A percentile compares a stretch with the other conserved stretches of the same genome.
Conservation (phyloP, 2,888 invertebrate genomes). For the Spilarctia lutea region DNA sequence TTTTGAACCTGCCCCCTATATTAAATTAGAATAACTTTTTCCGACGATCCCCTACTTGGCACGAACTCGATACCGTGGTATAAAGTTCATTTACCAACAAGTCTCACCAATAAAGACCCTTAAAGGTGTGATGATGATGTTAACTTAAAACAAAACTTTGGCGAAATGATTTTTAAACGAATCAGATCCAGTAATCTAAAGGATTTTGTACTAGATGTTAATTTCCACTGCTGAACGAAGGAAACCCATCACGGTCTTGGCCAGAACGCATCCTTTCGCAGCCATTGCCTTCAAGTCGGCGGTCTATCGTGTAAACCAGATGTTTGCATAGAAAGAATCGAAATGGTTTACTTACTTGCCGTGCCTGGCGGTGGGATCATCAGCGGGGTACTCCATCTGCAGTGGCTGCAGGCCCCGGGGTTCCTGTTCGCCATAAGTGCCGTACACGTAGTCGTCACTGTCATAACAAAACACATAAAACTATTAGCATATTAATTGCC, state of each 20-base stretch:
- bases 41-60: no score
- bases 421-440: constrained; percentile 75
- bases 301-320: not conserved
- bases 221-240: no score
- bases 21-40: no score
- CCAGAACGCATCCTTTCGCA: no score
- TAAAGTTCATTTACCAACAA: no score
- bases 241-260: no score
- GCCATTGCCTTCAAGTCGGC: no score
- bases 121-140: no score
- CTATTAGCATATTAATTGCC: not conserved
- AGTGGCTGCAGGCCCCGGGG: constrained; percentile 72
- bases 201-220: no score
- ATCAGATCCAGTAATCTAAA: not conserved
- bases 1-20: no score
- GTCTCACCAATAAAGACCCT: no score
- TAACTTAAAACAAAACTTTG: not conserved
- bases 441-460: constrained; percentile 76
- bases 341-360: constrained; percentile 65
- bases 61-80: no score
- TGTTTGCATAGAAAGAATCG: not conserved
- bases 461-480: constrained; percentile 35
- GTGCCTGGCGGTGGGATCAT: constrained; percentile 73
- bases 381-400: constrained; percentile 72
- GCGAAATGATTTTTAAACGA: not conserved